Evolutionary conservation across 2,888 invertebrate species (phyloP).

Genomic region (Ceratothoa steindachneri): DNA sequence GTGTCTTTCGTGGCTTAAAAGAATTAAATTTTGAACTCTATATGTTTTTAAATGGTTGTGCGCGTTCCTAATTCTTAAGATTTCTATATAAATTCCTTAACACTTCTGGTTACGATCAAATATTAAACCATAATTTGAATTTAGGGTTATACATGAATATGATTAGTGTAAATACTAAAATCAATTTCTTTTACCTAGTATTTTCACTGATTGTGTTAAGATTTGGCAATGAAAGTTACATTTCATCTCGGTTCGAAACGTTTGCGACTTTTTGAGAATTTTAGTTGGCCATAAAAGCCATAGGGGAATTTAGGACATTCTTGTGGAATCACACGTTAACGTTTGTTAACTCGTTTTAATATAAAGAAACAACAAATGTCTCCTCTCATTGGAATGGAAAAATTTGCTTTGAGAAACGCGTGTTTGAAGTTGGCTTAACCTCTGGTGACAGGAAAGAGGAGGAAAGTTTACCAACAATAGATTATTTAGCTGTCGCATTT

Average conservation of each 20-base stretch:
- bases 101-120: too few relatives aligned
- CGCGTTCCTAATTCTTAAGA: neutral
- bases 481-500: neutral
- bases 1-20: conserved; percentile 9
- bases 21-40: conserved; percentile 7
- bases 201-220: too few relatives aligned
- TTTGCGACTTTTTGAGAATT: too few relatives aligned
- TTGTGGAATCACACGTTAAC: neutral
- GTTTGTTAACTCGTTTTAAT: neutral
- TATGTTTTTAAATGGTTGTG: conserved; percentile 8
- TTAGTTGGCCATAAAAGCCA: neutral
- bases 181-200: too few relatives aligned
- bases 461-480: neutral
- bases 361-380: neutral
- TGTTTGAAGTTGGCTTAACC: neutral
- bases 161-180: too few relatives aligned
- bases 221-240: too few relatives aligned
- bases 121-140: too few relatives aligned
- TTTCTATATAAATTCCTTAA: too few relatives aligned
- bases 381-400: neutral
- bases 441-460: neutral
- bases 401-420: neutral
- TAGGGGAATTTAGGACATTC: neutral
- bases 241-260: too few relatives aligned
- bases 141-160: too few relatives aligned